Evolutionary conservation across 2,797 vertebrate genomes (phyloP).

Genomic region (Lagodon rhomboides): DNA sequence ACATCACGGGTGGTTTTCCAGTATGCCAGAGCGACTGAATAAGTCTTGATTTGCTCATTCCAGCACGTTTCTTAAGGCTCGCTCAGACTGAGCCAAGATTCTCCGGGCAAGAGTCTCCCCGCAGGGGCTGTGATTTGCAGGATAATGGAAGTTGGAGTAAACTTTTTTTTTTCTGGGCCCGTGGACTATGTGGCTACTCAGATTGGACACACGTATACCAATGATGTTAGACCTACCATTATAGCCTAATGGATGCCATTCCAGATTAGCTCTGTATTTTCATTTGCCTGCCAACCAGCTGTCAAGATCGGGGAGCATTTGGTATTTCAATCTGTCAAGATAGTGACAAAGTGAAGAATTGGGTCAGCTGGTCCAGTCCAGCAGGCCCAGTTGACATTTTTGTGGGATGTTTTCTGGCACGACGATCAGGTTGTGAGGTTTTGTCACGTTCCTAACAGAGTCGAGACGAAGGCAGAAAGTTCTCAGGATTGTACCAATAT

Average conservation of each 20-base stretch:
- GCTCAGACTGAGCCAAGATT: slow-evolving; percentile 54
- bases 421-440: slow-evolving; percentile 29
- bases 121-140: slow-evolving; percentile 64
- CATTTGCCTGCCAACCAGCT: slow-evolving; percentile 38
- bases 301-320: slow-evolving; percentile 40
- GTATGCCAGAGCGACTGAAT: slow-evolving; percentile 63
- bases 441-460: slow-evolving; percentile 54
- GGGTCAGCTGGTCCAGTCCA: slow-evolving; percentile 49
- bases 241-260: slow-evolving; percentile 36
- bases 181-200: slow-evolving; percentile 46
- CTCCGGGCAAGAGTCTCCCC: slow-evolving; percentile 41
- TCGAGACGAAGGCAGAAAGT: slow-evolving; percentile 48
- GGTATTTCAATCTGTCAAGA: slow-evolving; percentile 48
- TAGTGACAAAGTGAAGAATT: slow-evolving; percentile 52
- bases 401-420: slow-evolving; percentile 57
- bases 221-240: slow-evolving; percentile 50
- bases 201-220: slow-evolving; percentile 32
- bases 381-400: slow-evolving; percentile 57
- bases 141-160: slow-evolving; percentile 61
- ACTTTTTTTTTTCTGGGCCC: slow-evolving; percentile 43
- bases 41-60: slow-evolving; percentile 71
- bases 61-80: slow-evolving; percentile 65
- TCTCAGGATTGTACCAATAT: slow-evolving; percentile 75
- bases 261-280: slow-evolving; percentile 45
- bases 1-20: slow-evolving; percentile 72